Base-by-base conservation (phyloP, 2,797 vertebrate species). In the Sebastolobus alascanus region DNA sequence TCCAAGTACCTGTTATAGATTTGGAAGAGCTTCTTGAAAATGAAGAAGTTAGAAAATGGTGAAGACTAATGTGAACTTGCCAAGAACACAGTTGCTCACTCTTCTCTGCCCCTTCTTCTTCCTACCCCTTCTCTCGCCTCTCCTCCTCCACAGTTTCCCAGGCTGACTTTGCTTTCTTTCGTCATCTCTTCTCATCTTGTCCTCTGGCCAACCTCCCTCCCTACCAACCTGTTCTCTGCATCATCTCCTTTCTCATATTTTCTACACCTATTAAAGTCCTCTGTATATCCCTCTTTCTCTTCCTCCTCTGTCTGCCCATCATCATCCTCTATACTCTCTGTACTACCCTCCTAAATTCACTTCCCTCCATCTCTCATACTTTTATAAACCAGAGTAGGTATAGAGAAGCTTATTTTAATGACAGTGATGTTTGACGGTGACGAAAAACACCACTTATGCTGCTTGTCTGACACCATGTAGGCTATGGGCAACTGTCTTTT, bases 141-240 rank as follows among this genome's bases (percentile, higher is more conserved):
- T 78, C 25, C 38, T 75, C 46, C 60, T 35, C 65, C 29, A 63
- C 22, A 68, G 54, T 68, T 56, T 83, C 56, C 58, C 58, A 79
- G 67, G 13, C 31, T 68, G 68, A 33, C 35, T 73, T 75, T 12
- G 29, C 46, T 31, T 70, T 33, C 56, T 84, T 77, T 75, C 14
- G 35, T 78, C 54, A 69, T 66, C 61, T 71, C 50, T n/a, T 85
- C 70, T 83, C 58, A 83, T 77, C 78, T 75, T 73, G 50, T 85
- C 80, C 80, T 77, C 79, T 13, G 60, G 43, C 71, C 68, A 66
- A 31, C 43, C 14, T 46, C 76, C 22, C 37, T 56, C 50, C 60
- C n/a, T n/a, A 18, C 60, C 4, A 50, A 9, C 29, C 55, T 73
- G 56, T 68, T 52, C 8, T 68, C 71, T 76, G 50, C 75, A 73